Base-by-base conservation (phyloP, 2,888 invertebrate species). In the Lochmaea crataegi region DNA sequence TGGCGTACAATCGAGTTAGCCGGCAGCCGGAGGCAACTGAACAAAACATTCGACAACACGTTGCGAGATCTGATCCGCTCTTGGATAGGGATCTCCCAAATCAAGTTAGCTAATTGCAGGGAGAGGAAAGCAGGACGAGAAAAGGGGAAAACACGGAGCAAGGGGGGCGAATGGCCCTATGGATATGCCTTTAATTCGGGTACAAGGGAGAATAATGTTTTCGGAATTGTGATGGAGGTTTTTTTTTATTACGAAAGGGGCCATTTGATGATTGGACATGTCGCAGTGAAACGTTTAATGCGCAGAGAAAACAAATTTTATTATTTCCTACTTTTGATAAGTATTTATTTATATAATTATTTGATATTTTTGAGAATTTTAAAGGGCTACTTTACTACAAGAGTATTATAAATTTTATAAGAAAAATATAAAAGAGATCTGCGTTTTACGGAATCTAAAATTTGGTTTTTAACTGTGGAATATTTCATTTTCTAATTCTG, bases 51-150 rank as follows among this genome's bases (percentile, higher is more conserved):
- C 85, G 71, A 85, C 86, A 86, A 86, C 86, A 86, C 86, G 85
- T 85, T 85, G 85, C 64, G 64, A 70, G 84, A 86, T 84, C 84
- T 84, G 85, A 85, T 85, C 85, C 85, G 68, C 73, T 75, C 75
- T 79, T 79, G 83, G 85, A 85, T 86, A 86, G 86, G 86, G 86
- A 86, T 86, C 87, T 85, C 85, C 82, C 84, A 87, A 87, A 87
- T 87, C 85, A 85, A 87, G 86, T 87, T 87, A 87, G 87, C 86
- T 87, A 87, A 87, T 87, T 86, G 87, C 86, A 84, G 83, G 82
- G 84, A 82, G 82, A 79, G 83, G 32, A 38, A 71, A 45, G 41
- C 48, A 66, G 61, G 38, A 18, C 75, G 66, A 66, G 67, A 67
- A 72, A 53, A 18, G 51, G 73, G 74, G 75, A 69, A 72, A 68